A percentile compares a stretch with the other conserved stretches of the same genome.
These are phyloP conservation scores for Pelmatolapia mariae DNA, from an alignment of 2,113 vertebrate species.

Conservation along the genomic window DNA sequence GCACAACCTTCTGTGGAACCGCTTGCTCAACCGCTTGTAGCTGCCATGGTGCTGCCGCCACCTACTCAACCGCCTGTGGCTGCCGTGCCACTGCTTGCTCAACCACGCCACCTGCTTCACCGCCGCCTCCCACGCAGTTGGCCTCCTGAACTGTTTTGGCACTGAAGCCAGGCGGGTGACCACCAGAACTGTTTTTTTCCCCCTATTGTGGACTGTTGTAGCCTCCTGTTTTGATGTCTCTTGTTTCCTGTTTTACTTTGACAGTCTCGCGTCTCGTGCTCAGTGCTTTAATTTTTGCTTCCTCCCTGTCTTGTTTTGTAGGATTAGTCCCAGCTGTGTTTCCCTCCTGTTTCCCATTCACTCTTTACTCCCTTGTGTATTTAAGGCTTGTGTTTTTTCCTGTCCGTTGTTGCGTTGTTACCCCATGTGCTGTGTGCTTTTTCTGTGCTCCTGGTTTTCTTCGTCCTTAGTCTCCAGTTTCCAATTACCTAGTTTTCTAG, in stretches of 20 bases:
- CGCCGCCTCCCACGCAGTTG: not conserved
- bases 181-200: fast-evolving
- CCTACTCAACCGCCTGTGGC: not conserved
- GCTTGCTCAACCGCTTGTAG: not conserved
- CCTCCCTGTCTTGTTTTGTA: too few relatives aligned
- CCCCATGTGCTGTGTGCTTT: too few relatives aligned
- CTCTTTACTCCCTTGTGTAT: too few relatives aligned
- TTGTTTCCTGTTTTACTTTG: not conserved
- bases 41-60: not conserved
- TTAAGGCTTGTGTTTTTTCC: too few relatives aligned
- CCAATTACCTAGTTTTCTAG: too few relatives aligned
- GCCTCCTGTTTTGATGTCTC: not conserved
- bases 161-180: not conserved
- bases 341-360: too few relatives aligned
- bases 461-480: too few relatives aligned
- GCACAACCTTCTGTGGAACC: not conserved
- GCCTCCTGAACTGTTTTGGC: not conserved
- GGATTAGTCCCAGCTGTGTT: too few relatives aligned
- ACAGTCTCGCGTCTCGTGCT: too few relatives aligned
- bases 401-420: too few relatives aligned
- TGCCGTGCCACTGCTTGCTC: not conserved
- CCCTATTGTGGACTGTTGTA: not conserved
- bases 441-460: too few relatives aligned
- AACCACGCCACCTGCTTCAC: not conserved
- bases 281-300: too few relatives aligned